Evolutionary conservation across 2,797 vertebrate species (phyloP).

Genomic region (Natrix natrix): DNA sequence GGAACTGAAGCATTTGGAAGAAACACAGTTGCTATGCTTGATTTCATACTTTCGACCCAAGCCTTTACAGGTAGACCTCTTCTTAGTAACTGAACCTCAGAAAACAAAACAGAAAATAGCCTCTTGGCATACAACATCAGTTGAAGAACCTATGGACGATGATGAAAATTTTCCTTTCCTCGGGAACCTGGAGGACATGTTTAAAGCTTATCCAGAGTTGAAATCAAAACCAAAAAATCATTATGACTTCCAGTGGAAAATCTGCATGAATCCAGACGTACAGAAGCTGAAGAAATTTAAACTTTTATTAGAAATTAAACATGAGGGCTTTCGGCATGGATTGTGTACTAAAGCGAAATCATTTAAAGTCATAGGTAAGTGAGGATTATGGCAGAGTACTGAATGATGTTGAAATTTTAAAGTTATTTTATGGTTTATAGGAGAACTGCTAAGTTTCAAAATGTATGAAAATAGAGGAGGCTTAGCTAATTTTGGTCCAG

Average conservation of each 20-base stretch:
- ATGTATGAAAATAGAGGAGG: not conserved
- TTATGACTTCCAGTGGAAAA: not conserved
- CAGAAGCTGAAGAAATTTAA: not conserved
- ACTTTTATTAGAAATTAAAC: not conserved
- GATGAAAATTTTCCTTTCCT: not conserved
- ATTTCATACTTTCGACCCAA: slow-evolving; percentile 26
- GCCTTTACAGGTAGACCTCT: not conserved
- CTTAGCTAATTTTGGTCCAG: not conserved
- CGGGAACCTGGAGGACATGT: not conserved
- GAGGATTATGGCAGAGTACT: not conserved
- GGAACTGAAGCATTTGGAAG: slow-evolving; percentile 25
- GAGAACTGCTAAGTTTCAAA: not conserved
- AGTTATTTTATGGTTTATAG: not conserved
- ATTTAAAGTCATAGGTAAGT: not conserved
- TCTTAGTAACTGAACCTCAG: not conserved
- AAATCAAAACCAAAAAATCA: rapidly evolving
- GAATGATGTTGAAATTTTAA: not conserved
- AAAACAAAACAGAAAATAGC: not conserved
- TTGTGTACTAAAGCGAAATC: not conserved
- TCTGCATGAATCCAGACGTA: not conserved
- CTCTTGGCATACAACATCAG: not conserved
- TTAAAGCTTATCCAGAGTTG: not conserved
- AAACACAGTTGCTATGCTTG: not conserved
- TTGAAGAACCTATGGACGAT: rapidly evolving
- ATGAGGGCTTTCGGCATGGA: not conserved